A percentile compares a stretch with the other conserved stretches of the same genome.
Conservation (phyloP, 35 echinoderm and acorn worm species). For the Patiria miniata region DNA sequence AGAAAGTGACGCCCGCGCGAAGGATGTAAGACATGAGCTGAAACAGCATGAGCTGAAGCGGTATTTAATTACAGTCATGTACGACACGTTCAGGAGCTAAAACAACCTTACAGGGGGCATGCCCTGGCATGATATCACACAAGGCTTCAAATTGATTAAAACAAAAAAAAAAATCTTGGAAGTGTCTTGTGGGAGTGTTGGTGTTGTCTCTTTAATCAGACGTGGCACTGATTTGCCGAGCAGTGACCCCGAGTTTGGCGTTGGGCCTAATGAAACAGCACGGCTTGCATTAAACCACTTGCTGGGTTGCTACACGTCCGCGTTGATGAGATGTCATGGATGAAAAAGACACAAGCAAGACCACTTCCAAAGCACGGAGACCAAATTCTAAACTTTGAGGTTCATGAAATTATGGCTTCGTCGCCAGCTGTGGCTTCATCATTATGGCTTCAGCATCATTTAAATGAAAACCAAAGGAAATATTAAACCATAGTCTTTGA, state of each 20-base stretch:
- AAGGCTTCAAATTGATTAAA: not conserved
- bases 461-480: too few species aligned
- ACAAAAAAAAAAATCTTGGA: not conserved
- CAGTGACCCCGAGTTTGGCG: not conserved
- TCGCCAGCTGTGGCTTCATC: too few species aligned
- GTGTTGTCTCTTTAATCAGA: conserved; percentile 8
- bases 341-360: too few species aligned
- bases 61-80: conserved; percentile 12
- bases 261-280: not conserved
- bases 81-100: not conserved
- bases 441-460: too few species aligned
- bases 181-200: not conserved
- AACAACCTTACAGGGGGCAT: not conserved
- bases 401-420: too few species aligned
- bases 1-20: too few species aligned
- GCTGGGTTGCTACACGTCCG: not conserved
- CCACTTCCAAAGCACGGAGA: too few species aligned
- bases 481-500: too few species aligned
- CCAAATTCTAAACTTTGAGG: too few species aligned
- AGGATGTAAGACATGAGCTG: not conserved
- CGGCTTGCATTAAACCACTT: not conserved
- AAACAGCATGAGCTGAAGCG: not conserved
- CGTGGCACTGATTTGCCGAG: conserved; percentile 7
- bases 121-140: too few species aligned
- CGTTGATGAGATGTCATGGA: not conserved